Conservation (phyloP, 2,888 invertebrate genomes). For the Nesidiocoris tenuis region DNA sequence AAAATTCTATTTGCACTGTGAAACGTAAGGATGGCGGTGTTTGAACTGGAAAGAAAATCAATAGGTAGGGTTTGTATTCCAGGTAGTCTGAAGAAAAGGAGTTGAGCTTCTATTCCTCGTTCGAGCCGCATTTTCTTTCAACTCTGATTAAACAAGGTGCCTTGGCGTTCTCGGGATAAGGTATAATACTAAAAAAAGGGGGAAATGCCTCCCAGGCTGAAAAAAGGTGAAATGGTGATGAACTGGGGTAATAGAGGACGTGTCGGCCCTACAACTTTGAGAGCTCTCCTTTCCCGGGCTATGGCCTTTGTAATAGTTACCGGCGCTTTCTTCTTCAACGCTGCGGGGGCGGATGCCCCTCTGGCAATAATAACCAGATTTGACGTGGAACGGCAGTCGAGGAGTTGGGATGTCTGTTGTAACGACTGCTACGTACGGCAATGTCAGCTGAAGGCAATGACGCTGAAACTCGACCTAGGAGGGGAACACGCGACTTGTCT, state of each 20-base stretch:
- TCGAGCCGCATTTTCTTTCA: conserved; percentile 33
- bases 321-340: background rate
- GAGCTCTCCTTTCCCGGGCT: background rate
- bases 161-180: background rate
- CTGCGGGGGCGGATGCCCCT: background rate
- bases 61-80: background rate
- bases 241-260: background rate
- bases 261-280: background rate
- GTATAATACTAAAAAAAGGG: background rate
- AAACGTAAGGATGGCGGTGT: background rate
- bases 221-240: background rate
- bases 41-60: background rate
- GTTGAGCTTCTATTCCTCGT: background rate
- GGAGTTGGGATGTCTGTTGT: background rate
- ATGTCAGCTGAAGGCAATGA: background rate
- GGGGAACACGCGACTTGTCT: no score
- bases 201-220: background rate
- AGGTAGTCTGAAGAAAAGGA: background rate
- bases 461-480: no score
- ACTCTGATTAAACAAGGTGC: conserved; percentile 40
- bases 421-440: background rate
- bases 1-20: background rate
- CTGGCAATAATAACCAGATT: background rate
- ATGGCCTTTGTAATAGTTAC: background rate
- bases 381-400: background rate